Base-by-base conservation (phyloP, 2,888 invertebrate species). In the Cephus pulcher region DNA sequence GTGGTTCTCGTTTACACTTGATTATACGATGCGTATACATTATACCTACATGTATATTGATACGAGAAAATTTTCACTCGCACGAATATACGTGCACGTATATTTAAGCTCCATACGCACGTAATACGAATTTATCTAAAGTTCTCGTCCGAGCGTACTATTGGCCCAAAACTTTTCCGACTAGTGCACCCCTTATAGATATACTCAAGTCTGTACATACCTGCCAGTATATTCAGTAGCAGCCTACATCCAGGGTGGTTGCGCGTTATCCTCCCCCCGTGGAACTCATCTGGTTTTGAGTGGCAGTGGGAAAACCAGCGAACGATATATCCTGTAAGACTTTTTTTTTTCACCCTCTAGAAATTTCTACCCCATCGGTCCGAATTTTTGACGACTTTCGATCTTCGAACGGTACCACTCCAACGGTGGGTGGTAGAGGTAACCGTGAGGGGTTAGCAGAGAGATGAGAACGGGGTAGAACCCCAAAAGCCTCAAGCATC, bases 401-500 rank as follows among this genome's bases (percentile, higher is more conserved):
- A 9, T 56, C 56, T 23, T 56, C 56, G 56, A 56, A 56, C 23
- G 23, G 23, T 9, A 56, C 9, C 23, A 56, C 56, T 40, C 23
- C 9, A 56, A 9, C 23, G 23, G 23, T 56, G 56, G 23, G 56
- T 56, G 56, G 56, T 9, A 56, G 56, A 56, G 23, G 56, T 56
- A 56, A 56, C 56, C 23, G 23, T 56, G 23, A 56, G 23, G 56
- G 56, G 56, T 23, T 56, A 9, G 56, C 23, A 9, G 2, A 56
- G 56, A 6, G 56, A 56, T 56, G 56, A 23, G 56, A 56, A 56
- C 23, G 56, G 71, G 71, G 12, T 83, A 82, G 82, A 85, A 81
- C 83, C 75, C 83, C 84, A 84, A 88, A 89, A 89, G 88, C 89
- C 89, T 87, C 89, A 88, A 89, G 90, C 90, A 90, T 91, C 88